Percentiles rank a stretch among this genome's conserved stretches.
Conservation (phyloP, 2,113 vertebrate species). For the Gobio gobio region DNA sequence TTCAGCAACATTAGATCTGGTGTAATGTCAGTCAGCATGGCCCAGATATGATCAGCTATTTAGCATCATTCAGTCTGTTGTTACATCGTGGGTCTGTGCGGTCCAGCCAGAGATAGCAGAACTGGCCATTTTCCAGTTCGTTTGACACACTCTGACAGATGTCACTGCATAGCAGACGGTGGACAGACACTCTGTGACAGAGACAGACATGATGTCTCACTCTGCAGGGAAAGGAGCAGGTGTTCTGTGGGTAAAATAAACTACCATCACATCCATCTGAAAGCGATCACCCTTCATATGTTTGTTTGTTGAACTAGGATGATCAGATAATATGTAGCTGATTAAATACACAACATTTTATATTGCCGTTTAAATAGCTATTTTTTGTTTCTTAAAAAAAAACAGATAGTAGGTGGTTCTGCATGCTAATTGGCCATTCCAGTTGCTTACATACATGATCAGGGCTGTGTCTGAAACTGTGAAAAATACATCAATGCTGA, state of each 20-base stretch:
- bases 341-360: not conserved
- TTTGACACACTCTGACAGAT: conserved; percentile 77
- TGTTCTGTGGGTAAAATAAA: not conserved
- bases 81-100: conserved; percentile 59
- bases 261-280: not conserved
- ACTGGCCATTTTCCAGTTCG: conserved; percentile 76
- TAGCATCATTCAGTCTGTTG: conserved; percentile 77
- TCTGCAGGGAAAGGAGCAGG: conserved; percentile 51
- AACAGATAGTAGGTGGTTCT: not conserved
- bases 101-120: conserved; percentile 72
- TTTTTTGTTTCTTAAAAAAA: too few species aligned
- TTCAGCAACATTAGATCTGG: conserved; percentile 82
- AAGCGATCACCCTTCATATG: not conserved
- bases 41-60: conserved; percentile 80
- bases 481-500: not conserved
- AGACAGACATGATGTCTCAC: conserved; percentile 79
- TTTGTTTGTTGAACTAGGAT: not conserved
- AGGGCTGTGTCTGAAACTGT: not conserved
- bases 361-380: too few species aligned
- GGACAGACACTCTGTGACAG: conserved; percentile 75
- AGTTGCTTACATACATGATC: not conserved
- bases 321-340: not conserved
- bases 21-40: conserved; percentile 81
- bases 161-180: conserved; percentile 73
- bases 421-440: not conserved